phyloP scores from a whole-genome alignment of 2,113 vertebrate genomes.

The Gambusia affinis region DNA sequence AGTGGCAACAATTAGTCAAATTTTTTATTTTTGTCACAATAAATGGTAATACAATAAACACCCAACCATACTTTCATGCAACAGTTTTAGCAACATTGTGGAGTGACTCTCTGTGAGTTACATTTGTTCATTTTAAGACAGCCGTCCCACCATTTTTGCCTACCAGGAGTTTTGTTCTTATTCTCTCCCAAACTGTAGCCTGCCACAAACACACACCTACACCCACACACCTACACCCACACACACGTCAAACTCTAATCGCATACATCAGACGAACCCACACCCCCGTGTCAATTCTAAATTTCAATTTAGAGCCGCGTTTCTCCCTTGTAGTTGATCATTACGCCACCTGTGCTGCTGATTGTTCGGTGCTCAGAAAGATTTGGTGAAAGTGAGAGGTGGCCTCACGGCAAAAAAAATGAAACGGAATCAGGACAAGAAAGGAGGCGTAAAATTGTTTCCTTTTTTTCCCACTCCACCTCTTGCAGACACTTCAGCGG shows the following conservation, averaged over 20 bases:
- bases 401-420: background rate
- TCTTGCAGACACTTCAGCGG: constrained; percentile 46
- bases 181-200: constrained; percentile 19
- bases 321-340: background rate
- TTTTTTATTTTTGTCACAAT: too few species aligned
- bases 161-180: constrained; percentile 8
- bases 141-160: background rate
- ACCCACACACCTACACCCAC: background rate
- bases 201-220: background rate
- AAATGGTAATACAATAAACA: too few species aligned
- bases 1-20: too few species aligned
- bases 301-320: constrained; percentile 7
- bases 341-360: constrained; percentile 12
- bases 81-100: too few species aligned
- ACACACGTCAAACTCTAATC: constrained; percentile 29
- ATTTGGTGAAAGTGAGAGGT: constrained; percentile 9
- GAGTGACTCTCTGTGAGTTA: background rate
- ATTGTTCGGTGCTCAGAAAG: background rate
- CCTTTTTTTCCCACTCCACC: background rate
- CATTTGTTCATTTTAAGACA: background rate
- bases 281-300: background rate
- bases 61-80: too few species aligned
- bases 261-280: constrained; percentile 9
- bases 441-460: constrained; percentile 20
- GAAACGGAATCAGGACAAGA: background rate